Evolutionary conservation across 2,797 vertebrate species (phyloP).

Genomic region (Hephaestus fuliginosus): DNA sequence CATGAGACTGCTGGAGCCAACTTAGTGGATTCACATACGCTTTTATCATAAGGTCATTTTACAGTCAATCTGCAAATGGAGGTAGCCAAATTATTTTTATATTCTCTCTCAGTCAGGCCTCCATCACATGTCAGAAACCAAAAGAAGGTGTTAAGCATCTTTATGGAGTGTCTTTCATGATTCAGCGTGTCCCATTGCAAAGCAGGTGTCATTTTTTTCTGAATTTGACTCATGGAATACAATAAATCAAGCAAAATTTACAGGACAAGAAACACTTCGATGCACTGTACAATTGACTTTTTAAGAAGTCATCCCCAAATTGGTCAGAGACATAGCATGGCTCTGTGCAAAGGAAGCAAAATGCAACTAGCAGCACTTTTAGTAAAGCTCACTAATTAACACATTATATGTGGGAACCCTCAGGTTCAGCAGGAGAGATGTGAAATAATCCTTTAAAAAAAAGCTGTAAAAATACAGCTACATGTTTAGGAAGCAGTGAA

Average conservation of each 20-base stretch:
- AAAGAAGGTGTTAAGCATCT: not conserved
- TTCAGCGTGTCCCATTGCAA: not conserved
- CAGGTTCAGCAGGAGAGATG: not conserved
- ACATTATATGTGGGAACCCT: not conserved
- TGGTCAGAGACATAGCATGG: not conserved
- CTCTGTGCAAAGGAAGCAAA: not conserved
- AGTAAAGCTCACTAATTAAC: not conserved
- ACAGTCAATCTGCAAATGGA: constrained; percentile 40
- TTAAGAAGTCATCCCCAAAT: not conserved
- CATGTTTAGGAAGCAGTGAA: not conserved
- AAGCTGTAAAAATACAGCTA: not conserved
- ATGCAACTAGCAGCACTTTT: not conserved
- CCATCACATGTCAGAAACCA: constrained; percentile 5
- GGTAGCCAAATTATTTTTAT: constrained; percentile 40
- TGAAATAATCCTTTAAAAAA: not conserved
- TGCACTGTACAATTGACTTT: not conserved
- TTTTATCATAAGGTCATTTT: constrained; percentile 57
- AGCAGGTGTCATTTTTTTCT: not conserved
- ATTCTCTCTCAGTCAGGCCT: constrained; percentile 32
- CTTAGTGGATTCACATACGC: constrained; percentile 52
- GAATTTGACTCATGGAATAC: not conserved
- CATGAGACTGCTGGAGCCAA: constrained; percentile 48
- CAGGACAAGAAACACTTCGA: not conserved
- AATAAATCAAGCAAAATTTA: not conserved
- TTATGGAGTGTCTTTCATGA: not conserved